Evolutionary conservation across 2,797 vertebrate genomes (phyloP), one percentile per base, ranked within the genome.

Genomic region (Botia almorhae): DNA sequence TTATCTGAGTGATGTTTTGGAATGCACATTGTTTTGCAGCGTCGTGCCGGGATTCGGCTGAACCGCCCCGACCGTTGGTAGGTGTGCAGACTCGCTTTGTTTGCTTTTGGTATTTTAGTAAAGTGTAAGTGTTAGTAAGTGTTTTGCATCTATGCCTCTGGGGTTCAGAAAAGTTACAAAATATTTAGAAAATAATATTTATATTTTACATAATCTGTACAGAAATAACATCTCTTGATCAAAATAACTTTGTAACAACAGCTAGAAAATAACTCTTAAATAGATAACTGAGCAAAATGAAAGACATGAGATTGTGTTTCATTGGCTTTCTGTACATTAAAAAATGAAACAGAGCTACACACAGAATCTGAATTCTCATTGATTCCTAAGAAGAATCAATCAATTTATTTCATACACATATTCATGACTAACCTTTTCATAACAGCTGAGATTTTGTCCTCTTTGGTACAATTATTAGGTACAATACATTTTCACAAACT

Each of bases 381-480:
- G n/a, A n/a, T n/a, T n/a, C 89, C 92, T 91, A 68, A 78, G 92
- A 93, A 92, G 91, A 89, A 94, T 93, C 92, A 92, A 91, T 93
- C n/a, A n/a, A 94, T 93, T 88, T 91, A 93, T 90, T 89, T 90
- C 88, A 60, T 60, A 95, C 93, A 94, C 93, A 94, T 91, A 92
- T 93, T 88, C 88, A 94, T 88, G 94, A 95, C 95, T 94, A 94
- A 96, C 93, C 91, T 80, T 29, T 86, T 88, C 94, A 95, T 95
- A 95, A 95, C 92, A 95, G 93, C 95, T 95, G 95, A 96, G 94
- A 94, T 92, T 90, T 94, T 97, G 97, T 96, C 97, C 95, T 99
- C 98, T 99, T 99, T 99, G 97, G 98, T 99, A 98, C 95, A 94
- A 96, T 97, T 96, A 96, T 97, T 95, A 95, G 92, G 95, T 96